Conservation (phyloP, 1,140 invertebrate species). For the Coptotermes formosanus region DNA sequence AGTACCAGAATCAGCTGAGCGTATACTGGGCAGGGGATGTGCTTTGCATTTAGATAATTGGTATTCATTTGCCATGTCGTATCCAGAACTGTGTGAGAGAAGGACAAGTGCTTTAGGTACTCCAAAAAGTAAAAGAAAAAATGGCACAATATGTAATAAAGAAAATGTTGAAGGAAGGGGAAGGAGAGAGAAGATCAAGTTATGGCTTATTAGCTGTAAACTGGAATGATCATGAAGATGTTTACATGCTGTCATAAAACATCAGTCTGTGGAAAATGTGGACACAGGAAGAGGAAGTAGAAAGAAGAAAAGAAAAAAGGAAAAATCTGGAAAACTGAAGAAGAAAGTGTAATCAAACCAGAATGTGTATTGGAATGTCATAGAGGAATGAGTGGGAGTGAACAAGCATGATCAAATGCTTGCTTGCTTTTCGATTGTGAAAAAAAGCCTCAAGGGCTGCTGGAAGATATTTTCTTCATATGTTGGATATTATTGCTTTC, state of each 20-base stretch:
- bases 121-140: not conserved
- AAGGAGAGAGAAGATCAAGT: not conserved
- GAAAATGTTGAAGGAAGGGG: not conserved
- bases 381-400: conserved; percentile 35
- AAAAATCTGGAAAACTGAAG: not conserved
- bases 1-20: not conserved
- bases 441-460: conserved; percentile 35
- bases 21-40: not conserved
- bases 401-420: conserved; percentile 35
- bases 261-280: conserved; percentile 22
- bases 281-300: not conserved
- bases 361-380: conserved; percentile 34
- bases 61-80: not conserved
- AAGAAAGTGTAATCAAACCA: conserved; percentile 29
- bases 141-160: not conserved
- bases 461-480: not conserved
- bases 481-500: no score
- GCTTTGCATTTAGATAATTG: not conserved
- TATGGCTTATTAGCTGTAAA: conserved; percentile 33
- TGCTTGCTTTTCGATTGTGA: conserved; percentile 36
- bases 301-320: not conserved
- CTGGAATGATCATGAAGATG: conserved; percentile 32
- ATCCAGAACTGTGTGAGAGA: not conserved
- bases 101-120: not conserved
- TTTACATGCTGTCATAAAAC: conserved; percentile 30